Conservation (phyloP, 1,140 invertebrate species). For the Arctopsyche grandis region DNA sequence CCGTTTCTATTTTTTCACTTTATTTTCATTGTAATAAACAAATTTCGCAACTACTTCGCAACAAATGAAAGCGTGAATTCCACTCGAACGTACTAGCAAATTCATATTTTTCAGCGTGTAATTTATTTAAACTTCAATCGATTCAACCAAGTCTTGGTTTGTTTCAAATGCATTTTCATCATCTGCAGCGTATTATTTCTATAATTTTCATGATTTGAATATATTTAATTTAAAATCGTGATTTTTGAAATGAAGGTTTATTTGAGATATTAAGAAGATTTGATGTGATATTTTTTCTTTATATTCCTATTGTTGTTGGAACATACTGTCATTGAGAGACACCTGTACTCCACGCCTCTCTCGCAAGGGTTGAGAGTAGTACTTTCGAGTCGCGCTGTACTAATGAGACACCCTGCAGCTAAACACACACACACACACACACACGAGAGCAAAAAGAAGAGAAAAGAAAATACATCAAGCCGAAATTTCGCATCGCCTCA, state of each 20-base stretch:
- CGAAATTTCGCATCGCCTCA: slow-evolving; percentile 8
- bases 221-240: no score
- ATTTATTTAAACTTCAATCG: no score
- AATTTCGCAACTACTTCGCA: not conserved
- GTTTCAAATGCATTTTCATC: no score
- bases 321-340: slow-evolving; percentile 31
- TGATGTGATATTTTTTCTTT: not conserved
- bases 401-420: slow-evolving; percentile 53
- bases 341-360: slow-evolving; percentile 46
- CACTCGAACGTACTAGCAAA: no score
- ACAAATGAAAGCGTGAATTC: not conserved
- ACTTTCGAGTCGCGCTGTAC: slow-evolving; percentile 51
- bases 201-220: no score
- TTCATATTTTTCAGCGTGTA: no score
- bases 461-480: not conserved
- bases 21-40: slow-evolving; percentile 5
- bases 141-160: no score
- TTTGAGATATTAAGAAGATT: no score
- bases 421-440: slow-evolving; percentile 48
- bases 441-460: not conserved
- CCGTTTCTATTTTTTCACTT: slow-evolving; percentile 18
- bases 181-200: no score
- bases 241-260: no score
- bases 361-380: slow-evolving; percentile 50
- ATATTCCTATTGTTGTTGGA: slow-evolving; percentile 7